A percentile compares a stretch with the other conserved stretches of the same genome.
Conservation (phyloP, 2,888 invertebrate genomes). For the Campoletis raptor region DNA sequence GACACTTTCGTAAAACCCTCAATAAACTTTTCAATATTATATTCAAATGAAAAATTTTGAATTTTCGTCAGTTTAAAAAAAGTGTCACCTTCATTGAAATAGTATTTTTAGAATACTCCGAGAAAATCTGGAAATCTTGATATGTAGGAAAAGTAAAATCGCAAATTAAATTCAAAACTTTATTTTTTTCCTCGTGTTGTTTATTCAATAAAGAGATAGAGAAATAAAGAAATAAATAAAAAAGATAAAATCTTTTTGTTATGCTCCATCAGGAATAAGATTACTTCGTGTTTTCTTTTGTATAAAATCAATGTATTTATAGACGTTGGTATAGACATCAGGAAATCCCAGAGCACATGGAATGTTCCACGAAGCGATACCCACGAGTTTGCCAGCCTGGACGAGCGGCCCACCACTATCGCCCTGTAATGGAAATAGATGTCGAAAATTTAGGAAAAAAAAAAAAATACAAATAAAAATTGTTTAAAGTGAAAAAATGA, state of each 20-base stretch:
- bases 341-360: slow-evolving; percentile 64
- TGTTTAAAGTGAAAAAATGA: background rate
- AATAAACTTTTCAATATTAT: too few relatives aligned
- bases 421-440: slow-evolving; percentile 63
- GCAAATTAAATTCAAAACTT: too few relatives aligned
- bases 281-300: background rate
- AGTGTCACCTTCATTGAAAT: too few relatives aligned
- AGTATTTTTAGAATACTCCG: too few relatives aligned
- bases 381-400: slow-evolving; percentile 60
- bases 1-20: too few relatives aligned
- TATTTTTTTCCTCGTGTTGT: background rate
- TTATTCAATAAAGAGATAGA: background rate
- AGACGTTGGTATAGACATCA: slow-evolving; percentile 70
- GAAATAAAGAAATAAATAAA: background rate
- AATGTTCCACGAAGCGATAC: slow-evolving; percentile 67
- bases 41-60: too few relatives aligned
- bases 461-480: background rate
- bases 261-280: background rate
- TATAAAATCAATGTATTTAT: slow-evolving; percentile 62
- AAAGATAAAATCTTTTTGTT: background rate
- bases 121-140: too few relatives aligned
- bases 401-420: slow-evolving; percentile 72
- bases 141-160: too few relatives aligned
- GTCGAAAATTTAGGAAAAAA: background rate
- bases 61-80: too few relatives aligned